Evolutionary conservation across 2,113 vertebrate genomes (phyloP).

Genomic region (Silurus meridionalis): DNA sequence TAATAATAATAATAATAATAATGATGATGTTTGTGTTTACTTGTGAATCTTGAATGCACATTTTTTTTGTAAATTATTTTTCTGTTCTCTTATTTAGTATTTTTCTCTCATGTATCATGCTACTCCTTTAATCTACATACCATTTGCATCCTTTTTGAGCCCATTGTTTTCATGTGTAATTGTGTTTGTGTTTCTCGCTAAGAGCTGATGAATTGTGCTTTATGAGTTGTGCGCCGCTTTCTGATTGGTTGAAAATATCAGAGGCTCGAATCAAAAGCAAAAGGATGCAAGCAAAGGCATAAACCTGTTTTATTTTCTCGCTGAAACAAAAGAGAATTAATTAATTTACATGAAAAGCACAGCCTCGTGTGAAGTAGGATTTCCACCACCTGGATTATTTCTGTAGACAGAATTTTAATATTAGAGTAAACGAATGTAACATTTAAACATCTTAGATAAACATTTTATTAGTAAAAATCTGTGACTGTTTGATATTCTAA

Average conservation of each 20-base stretch:
- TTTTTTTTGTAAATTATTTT: not conserved
- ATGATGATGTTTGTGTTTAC: not conserved
- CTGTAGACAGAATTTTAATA: not conserved
- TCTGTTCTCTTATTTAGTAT: slow-evolving; percentile 13
- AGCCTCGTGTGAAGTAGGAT: not conserved
- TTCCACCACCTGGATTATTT: not conserved
- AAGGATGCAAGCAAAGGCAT: not conserved
- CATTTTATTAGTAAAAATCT: not conserved
- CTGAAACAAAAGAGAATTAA: not conserved
- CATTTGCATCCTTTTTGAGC: slow-evolving; percentile 23
- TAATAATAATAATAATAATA: not conserved
- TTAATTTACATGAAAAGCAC: slow-evolving; percentile 5
- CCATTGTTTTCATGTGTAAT: slow-evolving; percentile 7
- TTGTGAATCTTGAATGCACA: not conserved
- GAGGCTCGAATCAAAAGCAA: not conserved
- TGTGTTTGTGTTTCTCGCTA: slow-evolving; percentile 9
- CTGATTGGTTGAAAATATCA: slow-evolving; percentile 21
- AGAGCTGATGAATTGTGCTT: not conserved
- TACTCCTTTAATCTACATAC: slow-evolving; percentile 3
- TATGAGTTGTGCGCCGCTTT: not conserved
- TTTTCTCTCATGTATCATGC: not conserved
- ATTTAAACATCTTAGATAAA: not conserved
- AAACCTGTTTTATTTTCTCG: not conserved
- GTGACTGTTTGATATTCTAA: not conserved
- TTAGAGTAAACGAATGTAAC: not conserved